Conservation (phyloP, 2,797 vertebrate genomes). For the Pipistrellus pipistrellus region DNA sequence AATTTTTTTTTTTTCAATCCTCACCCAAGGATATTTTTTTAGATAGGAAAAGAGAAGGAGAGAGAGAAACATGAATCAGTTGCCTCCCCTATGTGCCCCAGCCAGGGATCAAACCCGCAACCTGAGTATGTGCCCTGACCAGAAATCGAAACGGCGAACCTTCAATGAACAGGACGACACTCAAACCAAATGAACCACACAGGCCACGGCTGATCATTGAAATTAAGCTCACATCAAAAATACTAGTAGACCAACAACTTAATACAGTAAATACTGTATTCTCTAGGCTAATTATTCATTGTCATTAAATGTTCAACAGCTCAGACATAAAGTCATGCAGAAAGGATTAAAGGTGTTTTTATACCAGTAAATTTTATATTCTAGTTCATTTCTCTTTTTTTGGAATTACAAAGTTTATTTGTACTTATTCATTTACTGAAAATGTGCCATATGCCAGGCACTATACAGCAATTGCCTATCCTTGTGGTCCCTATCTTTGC, state of each 20-base stretch:
- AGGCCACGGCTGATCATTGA: background rate
- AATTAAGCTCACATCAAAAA: slow-evolving; percentile 20
- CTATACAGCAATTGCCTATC: background rate
- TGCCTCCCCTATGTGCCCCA: background rate
- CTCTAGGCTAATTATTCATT: slow-evolving; percentile 16
- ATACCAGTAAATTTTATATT: background rate
- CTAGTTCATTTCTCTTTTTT: background rate
- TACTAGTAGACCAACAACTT: background rate
- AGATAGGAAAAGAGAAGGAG: background rate
- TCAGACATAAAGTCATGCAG: background rate
- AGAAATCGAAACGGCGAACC: background rate
- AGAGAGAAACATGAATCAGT: background rate
- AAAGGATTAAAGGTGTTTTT: slow-evolving; percentile 8
- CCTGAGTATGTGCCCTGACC: background rate
- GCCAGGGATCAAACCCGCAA: background rate
- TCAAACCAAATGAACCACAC: background rate
- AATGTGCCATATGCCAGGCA: background rate
- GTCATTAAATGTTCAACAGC: background rate
- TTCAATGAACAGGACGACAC: no score
- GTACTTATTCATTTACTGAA: slow-evolving; percentile 25
- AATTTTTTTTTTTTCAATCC: background rate
- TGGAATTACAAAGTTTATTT: slow-evolving; percentile 30
- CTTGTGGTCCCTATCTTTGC: background rate
- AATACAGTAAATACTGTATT: slow-evolving; percentile 35
- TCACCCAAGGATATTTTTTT: background rate